A percentile compares a stretch with the other conserved stretches of the same genome.
Conservation (phyloP, 2,888 invertebrate species). For the Timema cristinae region DNA sequence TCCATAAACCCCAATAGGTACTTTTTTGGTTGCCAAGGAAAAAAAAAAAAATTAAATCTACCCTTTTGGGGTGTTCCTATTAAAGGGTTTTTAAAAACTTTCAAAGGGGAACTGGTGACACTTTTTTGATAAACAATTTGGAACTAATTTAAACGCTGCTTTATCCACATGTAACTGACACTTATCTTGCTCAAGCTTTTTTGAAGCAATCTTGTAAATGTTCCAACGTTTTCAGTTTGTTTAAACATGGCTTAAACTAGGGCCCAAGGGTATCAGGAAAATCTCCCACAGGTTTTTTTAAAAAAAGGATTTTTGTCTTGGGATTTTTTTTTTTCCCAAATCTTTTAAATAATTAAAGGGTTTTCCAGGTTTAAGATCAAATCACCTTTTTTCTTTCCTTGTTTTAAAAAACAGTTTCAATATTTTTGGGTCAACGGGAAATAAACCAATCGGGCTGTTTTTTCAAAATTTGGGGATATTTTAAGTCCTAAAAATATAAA, state of each 20-base stretch:
- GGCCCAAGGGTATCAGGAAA: constrained; percentile 2
- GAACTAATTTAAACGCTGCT: background rate
- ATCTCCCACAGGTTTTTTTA: constrained; percentile 7
- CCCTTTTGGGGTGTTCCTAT: constrained; percentile 11
- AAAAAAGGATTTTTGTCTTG: background rate
- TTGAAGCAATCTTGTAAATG: constrained; percentile 13
- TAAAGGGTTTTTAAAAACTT: background rate
- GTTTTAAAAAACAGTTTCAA: too few species aligned
- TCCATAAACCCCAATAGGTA: background rate
- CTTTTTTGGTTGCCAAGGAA: background rate
- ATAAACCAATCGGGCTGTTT: too few species aligned
- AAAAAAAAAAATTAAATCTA: background rate
- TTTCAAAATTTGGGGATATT: too few species aligned
- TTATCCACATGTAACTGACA: background rate
- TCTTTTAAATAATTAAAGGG: background rate
- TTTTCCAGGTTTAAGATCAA: too few species aligned
- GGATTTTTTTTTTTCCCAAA: background rate
- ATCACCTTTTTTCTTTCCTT: too few species aligned
- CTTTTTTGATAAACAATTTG: background rate
- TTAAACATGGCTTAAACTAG: background rate
- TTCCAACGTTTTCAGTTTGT: background rate
- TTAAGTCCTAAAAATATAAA: too few species aligned
- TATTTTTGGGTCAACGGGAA: too few species aligned
- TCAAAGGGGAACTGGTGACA: constrained; percentile 1
- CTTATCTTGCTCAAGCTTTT: constrained; percentile 1